Evolutionary conservation across 2,797 vertebrate genomes (phyloP), one percentile per base, ranked within the genome.

Genomic region (Micrastur ruficollis): DNA sequence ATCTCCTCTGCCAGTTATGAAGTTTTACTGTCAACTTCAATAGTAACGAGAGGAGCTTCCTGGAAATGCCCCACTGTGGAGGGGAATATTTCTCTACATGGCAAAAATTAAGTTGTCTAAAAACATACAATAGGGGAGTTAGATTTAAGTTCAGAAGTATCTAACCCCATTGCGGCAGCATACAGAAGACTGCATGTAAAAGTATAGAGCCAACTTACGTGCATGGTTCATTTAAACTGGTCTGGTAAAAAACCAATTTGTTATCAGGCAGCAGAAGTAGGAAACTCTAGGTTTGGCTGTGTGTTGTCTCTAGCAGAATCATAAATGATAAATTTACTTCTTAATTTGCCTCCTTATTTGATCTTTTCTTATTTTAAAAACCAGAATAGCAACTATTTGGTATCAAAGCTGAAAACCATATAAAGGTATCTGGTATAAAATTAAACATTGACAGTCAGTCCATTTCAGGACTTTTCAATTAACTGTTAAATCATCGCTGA

Each of bases 301-400:
- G 36, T 70, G 58, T 22, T 72, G 44, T 81, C 80, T 70, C 46
- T 67, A 90, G 68, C 52, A 75, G 55, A 78, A 81, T 32, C 0
- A 36, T 36, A 36, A 0, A 44, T 61, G 36, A 75, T 13, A 79
- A 29, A 71, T 65, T 72, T 92, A 29, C 53, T 74, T 94, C 73
- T 86, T 71, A 36, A 75, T 79, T 86, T 89, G 34, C 34, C 34
- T 93, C 49, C 26, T 9, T 49, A 65, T 79, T 68, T 85, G 49
- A 86, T n/a, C n/a, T 81, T 76, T 81, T 86, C 67, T 95, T 81
- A 49, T 63, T 86, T 86, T 82, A 71, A 89, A 94, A 86, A 66
- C 5, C 11, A 67, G 44, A 74, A 76, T 20, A 93, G 36, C 61
- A 88, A 62, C 50, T 58, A 58, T 46, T 62, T 68, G 31, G 29